A percentile compares a stretch with the other conserved stretches of the same genome.
Conservation (phyloP, 2,113 vertebrate genomes). For the Galemys pyrenaicus region DNA sequence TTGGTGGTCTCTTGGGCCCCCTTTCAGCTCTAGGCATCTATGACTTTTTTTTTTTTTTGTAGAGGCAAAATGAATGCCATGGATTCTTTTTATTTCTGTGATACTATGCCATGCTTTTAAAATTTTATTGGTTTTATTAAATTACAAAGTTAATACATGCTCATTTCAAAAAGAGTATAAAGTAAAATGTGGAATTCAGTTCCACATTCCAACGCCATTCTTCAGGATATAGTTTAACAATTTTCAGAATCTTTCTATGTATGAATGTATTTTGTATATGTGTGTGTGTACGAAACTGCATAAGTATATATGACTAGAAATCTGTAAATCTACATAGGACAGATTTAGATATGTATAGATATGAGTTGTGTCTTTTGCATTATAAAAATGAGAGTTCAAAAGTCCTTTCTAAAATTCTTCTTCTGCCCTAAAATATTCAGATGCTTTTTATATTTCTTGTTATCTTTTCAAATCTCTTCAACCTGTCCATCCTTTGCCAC, state of each 20-base stretch:
- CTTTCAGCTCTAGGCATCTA: conserved; percentile 14
- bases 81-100: background rate
- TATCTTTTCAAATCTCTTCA: background rate
- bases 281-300: background rate
- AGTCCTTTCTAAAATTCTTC: background rate
- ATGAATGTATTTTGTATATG: background rate
- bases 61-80: conserved; percentile 24
- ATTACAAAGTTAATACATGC: background rate
- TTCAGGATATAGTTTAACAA: background rate
- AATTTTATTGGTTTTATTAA: conserved; percentile 37
- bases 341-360: background rate
- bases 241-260: background rate
- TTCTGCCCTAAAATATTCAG: background rate
- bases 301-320: background rate
- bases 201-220: background rate
- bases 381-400: conserved; percentile 21
- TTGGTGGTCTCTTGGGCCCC: conserved; percentile 51
- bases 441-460: background rate
- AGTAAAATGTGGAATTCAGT: background rate
- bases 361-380: background rate
- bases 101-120: conserved; percentile 15
- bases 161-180: conserved; percentile 5
- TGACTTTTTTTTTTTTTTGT: conserved; percentile 38
- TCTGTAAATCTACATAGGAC: background rate
- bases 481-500: background rate